phyloP scores from a whole-genome alignment of 1,140 invertebrate species.

The Drosophila lacertosa region DNA sequence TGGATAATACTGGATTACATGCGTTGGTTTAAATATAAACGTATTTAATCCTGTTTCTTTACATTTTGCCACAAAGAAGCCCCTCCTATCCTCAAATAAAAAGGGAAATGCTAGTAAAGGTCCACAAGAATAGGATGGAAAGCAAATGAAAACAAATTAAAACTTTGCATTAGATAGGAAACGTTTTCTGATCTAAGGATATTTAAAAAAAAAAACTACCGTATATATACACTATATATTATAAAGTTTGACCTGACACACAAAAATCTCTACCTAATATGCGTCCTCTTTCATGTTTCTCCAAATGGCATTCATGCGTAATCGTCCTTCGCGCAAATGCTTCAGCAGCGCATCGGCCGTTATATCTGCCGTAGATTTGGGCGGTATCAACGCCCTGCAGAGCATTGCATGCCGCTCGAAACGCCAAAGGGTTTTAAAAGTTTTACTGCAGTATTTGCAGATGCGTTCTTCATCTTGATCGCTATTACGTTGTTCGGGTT shows the following conservation, averaged over 20 bases:
- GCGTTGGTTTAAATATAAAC: no score
- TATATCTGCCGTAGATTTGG: background rate
- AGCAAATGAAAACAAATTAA: no score
- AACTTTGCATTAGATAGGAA: no score
- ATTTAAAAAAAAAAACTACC: background rate
- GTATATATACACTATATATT: no score
- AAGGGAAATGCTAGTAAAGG: no score
- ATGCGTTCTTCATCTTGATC: slow-evolving; percentile 18
- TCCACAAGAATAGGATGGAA: no score
- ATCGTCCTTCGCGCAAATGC: slow-evolving; percentile 50
- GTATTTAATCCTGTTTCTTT: no score
- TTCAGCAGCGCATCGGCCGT: slow-evolving; percentile 36
- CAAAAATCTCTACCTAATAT: background rate
- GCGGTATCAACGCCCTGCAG: slow-evolving; percentile 21
- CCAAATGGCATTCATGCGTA: slow-evolving; percentile 47
- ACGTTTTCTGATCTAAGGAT: no score
- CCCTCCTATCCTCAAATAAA: no score
- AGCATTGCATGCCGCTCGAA: slow-evolving; percentile 32
- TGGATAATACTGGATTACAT: no score
- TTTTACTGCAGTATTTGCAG: slow-evolving; percentile 50
- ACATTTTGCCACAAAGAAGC: no score
- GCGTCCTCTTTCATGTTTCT: slow-evolving; percentile 32
- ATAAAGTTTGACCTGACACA: background rate
- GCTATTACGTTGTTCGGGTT: background rate
- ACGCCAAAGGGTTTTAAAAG: slow-evolving; percentile 46